Evolutionary conservation across 2,113 vertebrate genomes (phyloP).

Genomic region (Thamnaconus septentrionalis): DNA sequence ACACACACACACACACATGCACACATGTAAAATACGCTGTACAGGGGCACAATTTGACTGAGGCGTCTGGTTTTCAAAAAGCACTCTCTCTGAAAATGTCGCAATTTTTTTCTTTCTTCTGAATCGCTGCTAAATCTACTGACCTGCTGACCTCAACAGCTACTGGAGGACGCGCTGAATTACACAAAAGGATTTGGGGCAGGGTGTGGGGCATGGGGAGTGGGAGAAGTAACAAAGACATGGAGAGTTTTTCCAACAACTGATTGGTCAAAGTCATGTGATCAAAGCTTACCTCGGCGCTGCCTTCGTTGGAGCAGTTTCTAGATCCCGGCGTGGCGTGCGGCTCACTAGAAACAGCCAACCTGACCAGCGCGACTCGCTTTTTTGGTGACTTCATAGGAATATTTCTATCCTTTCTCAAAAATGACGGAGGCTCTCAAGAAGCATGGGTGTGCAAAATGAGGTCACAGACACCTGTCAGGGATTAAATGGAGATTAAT

Average conservation of each 20-base stretch:
- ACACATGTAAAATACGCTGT: conserved; percentile 43
- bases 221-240: too few relatives aligned
- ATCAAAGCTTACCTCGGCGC: conserved; percentile 34
- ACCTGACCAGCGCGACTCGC: conserved; percentile 25
- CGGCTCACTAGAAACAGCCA: background rate
- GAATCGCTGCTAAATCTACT: conserved; percentile 64
- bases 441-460: conserved; percentile 55
- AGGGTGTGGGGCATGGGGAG: too few relatives aligned
- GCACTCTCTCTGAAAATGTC: background rate
- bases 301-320: conserved; percentile 4
- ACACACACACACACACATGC: background rate
- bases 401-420: conserved; percentile 31
- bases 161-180: conserved; percentile 23
- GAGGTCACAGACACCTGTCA: conserved; percentile 59
- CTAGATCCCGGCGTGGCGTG: too few relatives aligned
- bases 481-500: conserved; percentile 57
- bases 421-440: conserved; percentile 30
- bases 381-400: conserved; percentile 33
- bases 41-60: conserved; percentile 40
- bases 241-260: too few relatives aligned
- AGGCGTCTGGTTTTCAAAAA: conserved; percentile 1
- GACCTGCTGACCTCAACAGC: conserved; percentile 57
- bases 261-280: background rate
- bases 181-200: too few relatives aligned
- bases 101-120: conserved; percentile 25